Percentiles rank a stretch among this genome's conserved stretches.
Evolutionary conservation across 2,797 vertebrate genomes (phyloP).

Genomic region (Syngnathus acus): DNA sequence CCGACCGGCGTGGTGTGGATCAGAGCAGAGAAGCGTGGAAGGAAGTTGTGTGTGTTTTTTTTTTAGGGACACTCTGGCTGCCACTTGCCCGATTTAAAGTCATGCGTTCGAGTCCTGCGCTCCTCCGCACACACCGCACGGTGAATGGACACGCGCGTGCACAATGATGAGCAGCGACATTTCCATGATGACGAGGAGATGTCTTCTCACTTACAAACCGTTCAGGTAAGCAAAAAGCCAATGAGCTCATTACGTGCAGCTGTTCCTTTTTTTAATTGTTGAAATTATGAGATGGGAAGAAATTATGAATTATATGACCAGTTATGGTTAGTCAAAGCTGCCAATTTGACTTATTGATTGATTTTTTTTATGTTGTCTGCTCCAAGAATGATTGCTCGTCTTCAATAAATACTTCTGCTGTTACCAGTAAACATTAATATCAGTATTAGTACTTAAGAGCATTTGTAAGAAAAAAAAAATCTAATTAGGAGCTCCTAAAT

Average conservation of each 20-base stretch:
- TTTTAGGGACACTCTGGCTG: neutral
- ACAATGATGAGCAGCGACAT: slow-evolving; percentile 75
- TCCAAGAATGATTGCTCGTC: no score
- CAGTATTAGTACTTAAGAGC: no score
- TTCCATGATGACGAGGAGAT: slow-evolving; percentile 93
- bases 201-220: slow-evolving; percentile 91
- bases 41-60: slow-evolving; percentile 29
- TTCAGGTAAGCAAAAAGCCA: slow-evolving; percentile 81
- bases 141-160: slow-evolving; percentile 22
- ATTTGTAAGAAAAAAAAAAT: no score
- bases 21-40: slow-evolving; percentile 17
- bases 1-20: neutral
- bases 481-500: no score
- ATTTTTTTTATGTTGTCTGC: no score
- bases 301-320: neutral
- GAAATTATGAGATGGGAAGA: no score
- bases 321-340: neutral
- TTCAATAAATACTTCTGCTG: no score
- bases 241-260: neutral
- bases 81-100: slow-evolving; percentile 21
- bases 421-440: no score
- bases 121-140: slow-evolving; percentile 18
- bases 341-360: neutral
- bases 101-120: slow-evolving; percentile 12
- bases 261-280: no score